These are phyloP conservation scores for Drosophila bipectinata DNA, from an alignment of 1,140 invertebrate species.

Conservation along the genomic window DNA sequence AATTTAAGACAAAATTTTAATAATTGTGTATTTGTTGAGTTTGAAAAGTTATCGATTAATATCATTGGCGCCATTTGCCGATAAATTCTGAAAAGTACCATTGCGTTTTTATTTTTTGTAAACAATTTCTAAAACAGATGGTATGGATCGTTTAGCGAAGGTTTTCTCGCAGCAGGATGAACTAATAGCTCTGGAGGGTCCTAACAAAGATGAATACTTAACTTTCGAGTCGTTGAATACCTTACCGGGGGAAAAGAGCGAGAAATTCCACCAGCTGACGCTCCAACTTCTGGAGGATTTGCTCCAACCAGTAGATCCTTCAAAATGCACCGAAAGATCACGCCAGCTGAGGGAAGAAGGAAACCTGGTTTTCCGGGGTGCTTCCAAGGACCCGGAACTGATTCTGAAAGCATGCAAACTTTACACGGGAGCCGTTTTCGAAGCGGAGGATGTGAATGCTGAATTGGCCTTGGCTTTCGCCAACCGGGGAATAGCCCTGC, in stretches of 20 bases:
- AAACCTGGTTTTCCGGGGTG: constrained; percentile 41
- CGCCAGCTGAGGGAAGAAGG: constrained; percentile 48
- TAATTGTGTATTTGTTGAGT: not conserved
- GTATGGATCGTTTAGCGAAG: constrained; percentile 33
- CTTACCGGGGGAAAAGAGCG: constrained; percentile 11
- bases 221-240: constrained; percentile 40
- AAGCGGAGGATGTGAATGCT: constrained; percentile 36
- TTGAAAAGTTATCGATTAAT: constrained; percentile 1
- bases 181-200: constrained; percentile 17
- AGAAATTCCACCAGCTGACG: constrained; percentile 13
- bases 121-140: constrained; percentile 1
- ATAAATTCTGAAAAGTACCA: constrained; percentile 13
- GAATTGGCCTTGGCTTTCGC: constrained; percentile 62
- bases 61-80: not conserved
- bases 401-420: constrained; percentile 50
- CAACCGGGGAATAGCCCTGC: constrained; percentile 70
- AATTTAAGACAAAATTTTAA: not conserved
- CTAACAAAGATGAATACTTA: constrained; percentile 51
- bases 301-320: constrained; percentile 8
- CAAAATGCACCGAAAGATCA: constrained; percentile 9
- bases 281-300: constrained; percentile 26
- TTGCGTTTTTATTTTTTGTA: not conserved
- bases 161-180: constrained; percentile 36
- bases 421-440: constrained; percentile 63
- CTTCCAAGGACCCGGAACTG: constrained; percentile 12